Conservation (phyloP, 2,113 vertebrate species). For the Caranx ignobilis region DNA sequence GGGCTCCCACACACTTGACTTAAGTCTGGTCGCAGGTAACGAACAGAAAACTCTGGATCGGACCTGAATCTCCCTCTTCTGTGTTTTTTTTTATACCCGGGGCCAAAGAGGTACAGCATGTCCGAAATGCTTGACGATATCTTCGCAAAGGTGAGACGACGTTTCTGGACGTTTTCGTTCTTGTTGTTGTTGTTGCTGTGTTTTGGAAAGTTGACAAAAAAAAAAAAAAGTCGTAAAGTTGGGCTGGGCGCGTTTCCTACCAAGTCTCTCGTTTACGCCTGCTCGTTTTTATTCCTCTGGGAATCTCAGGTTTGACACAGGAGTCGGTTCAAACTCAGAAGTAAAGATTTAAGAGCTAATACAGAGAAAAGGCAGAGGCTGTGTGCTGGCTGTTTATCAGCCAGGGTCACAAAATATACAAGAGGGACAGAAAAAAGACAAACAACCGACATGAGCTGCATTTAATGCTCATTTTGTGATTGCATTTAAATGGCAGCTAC, state of each 20-base stretch:
- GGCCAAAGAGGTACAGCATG: conserved; percentile 77
- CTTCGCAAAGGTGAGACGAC: conserved; percentile 77
- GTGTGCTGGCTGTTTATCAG: conserved; percentile 1
- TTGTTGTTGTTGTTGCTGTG: background rate
- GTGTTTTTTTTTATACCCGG: background rate
- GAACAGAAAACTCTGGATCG: conserved; percentile 40
- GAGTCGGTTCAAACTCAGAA: background rate
- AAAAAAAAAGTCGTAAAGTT: background rate
- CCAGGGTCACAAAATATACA: background rate
- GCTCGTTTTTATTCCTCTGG: background rate
- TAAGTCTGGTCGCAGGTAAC: conserved; percentile 38
- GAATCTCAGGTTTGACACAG: conserved; percentile 16
- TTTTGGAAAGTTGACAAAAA: conserved; percentile 6
- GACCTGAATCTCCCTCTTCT: conserved; percentile 36
- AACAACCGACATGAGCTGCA: background rate
- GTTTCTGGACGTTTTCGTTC: background rate
- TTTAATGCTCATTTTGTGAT: background rate
- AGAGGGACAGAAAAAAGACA: background rate
- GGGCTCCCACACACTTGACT: conserved; percentile 7
- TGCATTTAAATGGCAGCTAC: background rate
- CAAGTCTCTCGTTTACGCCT: conserved; percentile 7
- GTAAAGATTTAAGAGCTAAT: background rate
- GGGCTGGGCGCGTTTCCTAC: background rate
- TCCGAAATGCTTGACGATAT: conserved; percentile 82
- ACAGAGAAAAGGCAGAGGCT: conserved; percentile 3